phyloP scores from a whole-genome alignment of 2,797 vertebrate genomes.

The Cynopterus sphinx region DNA sequence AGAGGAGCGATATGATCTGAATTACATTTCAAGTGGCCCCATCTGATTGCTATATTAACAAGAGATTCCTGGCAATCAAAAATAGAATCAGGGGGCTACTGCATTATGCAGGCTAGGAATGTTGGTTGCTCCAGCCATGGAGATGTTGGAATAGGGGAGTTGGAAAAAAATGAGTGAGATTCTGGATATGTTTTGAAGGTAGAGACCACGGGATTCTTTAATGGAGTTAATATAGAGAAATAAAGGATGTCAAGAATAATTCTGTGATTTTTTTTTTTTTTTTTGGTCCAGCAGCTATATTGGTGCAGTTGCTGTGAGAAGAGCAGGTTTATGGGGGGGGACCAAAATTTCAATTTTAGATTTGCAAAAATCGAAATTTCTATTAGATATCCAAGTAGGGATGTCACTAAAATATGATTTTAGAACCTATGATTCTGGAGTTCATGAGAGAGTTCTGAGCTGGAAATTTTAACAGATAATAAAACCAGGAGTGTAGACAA shows the following conservation, averaged over 20 bases:
- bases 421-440: background rate
- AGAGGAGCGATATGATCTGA: background rate
- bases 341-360: background rate
- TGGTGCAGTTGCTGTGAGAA: background rate
- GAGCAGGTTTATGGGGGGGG: background rate
- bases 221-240: background rate
- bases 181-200: background rate
- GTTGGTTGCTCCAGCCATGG: rapidly evolving
- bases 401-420: background rate
- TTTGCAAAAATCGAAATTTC: background rate
- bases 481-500: background rate
- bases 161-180: background rate
- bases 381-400: background rate
- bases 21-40: background rate
- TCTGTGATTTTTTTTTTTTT: background rate
- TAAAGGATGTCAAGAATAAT: background rate
- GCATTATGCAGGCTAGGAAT: background rate
- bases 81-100: background rate
- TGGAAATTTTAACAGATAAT: background rate
- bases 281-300: background rate
- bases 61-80: background rate
- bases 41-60: background rate
- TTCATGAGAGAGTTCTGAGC: background rate
- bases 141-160: background rate
- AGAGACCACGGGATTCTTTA: background rate